phyloP scores from a whole-genome alignment of 2,113 vertebrate species.

The Pomatostomus ruficeps region DNA sequence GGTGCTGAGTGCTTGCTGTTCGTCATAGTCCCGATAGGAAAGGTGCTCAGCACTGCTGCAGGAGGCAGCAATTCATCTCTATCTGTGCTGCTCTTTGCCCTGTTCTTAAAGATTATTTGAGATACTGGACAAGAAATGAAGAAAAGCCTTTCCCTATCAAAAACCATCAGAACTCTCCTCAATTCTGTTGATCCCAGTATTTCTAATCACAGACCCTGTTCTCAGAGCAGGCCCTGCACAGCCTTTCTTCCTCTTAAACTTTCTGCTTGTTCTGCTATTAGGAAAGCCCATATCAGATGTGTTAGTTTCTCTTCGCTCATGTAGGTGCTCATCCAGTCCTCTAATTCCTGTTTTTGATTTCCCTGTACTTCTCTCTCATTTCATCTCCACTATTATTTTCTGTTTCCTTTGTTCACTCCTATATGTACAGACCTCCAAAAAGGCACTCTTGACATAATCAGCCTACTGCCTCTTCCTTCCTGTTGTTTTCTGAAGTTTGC shows the following conservation, averaged over 20 bases:
- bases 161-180: neutral
- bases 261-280: neutral
- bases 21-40: neutral
- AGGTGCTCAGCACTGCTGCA: neutral
- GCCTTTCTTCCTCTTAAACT: neutral
- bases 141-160: neutral
- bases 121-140: neutral
- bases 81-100: neutral
- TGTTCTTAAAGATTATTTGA: neutral
- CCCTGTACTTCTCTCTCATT: neutral
- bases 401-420: neutral
- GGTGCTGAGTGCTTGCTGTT: neutral
- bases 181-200: neutral
- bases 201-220: neutral
- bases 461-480: neutral
- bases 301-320: neutral
- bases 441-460: neutral
- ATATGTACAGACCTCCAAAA: neutral
- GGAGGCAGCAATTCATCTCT: neutral
- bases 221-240: neutral
- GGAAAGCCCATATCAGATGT: neutral
- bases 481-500: neutral
- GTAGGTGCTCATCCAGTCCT: neutral
- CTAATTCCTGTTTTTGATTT: neutral
- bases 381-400: neutral